Conservation (phyloP, 1,140 invertebrate species). For the Prorops nasuta region DNA sequence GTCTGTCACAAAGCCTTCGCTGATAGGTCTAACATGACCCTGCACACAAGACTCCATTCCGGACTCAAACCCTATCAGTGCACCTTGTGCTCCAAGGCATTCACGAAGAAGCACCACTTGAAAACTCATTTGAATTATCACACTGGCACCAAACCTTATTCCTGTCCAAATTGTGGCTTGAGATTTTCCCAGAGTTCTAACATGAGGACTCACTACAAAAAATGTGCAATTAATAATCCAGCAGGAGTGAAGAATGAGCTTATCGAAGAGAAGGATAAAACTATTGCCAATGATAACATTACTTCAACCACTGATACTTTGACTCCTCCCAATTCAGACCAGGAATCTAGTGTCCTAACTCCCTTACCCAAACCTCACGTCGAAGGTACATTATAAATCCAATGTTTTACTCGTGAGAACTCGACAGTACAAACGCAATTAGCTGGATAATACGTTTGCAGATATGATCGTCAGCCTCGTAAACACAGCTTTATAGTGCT, state of each 20-base stretch:
- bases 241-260: neutral
- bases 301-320: slow-evolving; percentile 14
- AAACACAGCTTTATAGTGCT: too few relatives aligned
- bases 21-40: slow-evolving; percentile 78
- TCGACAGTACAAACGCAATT: too few relatives aligned
- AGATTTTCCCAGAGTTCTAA: slow-evolving; percentile 77
- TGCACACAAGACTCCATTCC: slow-evolving; percentile 75
- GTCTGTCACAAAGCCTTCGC: slow-evolving; percentile 75
- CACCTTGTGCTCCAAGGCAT: slow-evolving; percentile 79
- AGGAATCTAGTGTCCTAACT: slow-evolving; percentile 33
- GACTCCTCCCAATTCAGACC: slow-evolving; percentile 42
- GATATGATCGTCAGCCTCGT: too few relatives aligned
- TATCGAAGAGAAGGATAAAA: neutral
- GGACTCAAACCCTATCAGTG: slow-evolving; percentile 87
- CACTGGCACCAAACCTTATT: slow-evolving; percentile 74
- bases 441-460: too few relatives aligned
- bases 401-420: too few relatives aligned
- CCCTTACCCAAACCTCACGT: slow-evolving; percentile 26
- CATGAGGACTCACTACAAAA: slow-evolving; percentile 76
- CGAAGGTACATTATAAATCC: too few relatives aligned
- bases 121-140: slow-evolving; percentile 84
- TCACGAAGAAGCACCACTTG: slow-evolving; percentile 82
- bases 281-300: too few relatives aligned
- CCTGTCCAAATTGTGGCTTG: slow-evolving; percentile 70
- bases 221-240: slow-evolving; percentile 55